Base-by-base conservation (phyloP, 2,113 vertebrate species). In the Rhinoderma darwinii region DNA sequence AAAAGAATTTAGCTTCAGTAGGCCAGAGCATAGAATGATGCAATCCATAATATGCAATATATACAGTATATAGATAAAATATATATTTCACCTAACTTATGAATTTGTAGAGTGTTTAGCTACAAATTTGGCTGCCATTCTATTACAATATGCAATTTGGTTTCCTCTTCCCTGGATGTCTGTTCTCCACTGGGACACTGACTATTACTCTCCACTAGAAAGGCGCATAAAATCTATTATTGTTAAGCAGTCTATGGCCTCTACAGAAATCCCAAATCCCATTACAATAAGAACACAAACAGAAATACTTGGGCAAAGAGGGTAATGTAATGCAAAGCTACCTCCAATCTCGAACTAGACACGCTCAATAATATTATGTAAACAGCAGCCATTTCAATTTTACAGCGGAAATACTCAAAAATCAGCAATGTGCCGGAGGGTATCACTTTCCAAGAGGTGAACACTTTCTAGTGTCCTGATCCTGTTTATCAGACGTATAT, bases 191-290 rank as follows among this genome's bases (percentile, higher is more conserved):
- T 35, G 81, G 79, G 59, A 82, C 35, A 35, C 30, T 78, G n/a
- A 66, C 56, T 66, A 63, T 82, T 82, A 82, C 79, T 44, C 15
- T 82, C n/a, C 59, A 41, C 37, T 82, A 82, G 41, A 82, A 66
- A 82, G 11, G 37, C n/a, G 44, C 39, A 82, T 82, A 82, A 66
- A 82, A 61, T 32, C 25, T 59, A 63, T 59, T 30, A 82, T 82
- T 63, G 79, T 43, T 82, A 82, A 82, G 25, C 56, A 66, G 20
- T 66, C 61, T 44, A 41, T 7, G 41, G 79, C 5, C 79, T 44
- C 56, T 66, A 66, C 37, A 10, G n/a, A 66, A n/a, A 27, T 63
- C 37, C 79, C 32, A 82, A 82, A 82, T 82, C 79, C 12, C 79
- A 82, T 41, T 66, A 63, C 56, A 82, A 63, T 66, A 82, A 39